phyloP scores from a whole-genome alignment of 2,888 invertebrate genomes.

The Rutpela maculata region DNA sequence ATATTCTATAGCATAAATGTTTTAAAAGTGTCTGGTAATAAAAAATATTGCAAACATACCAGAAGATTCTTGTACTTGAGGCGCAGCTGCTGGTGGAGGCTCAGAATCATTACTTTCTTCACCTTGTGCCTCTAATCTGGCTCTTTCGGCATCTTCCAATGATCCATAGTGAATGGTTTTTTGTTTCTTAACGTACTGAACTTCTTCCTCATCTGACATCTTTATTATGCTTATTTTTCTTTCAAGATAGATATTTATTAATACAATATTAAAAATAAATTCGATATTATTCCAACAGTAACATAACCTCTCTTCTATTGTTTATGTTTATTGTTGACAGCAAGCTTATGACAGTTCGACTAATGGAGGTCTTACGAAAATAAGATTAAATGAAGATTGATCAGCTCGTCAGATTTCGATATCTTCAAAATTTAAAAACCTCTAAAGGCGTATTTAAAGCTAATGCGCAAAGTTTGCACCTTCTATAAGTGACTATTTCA shows the following conservation, averaged over 20 bases:
- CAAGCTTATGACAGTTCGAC: not conserved
- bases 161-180: slow-evolving; percentile 93
- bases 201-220: slow-evolving; percentile 92
- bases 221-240: not conserved
- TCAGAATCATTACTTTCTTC: slow-evolving; percentile 78
- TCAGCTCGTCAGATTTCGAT: too few relatives aligned
- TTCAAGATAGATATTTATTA: not conserved
- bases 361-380: not conserved
- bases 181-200: slow-evolving; percentile 83
- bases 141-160: slow-evolving; percentile 88
- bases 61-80: slow-evolving; percentile 82
- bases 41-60: slow-evolving; percentile 73
- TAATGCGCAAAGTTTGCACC: too few relatives aligned
- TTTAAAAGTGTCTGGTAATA: not conserved
- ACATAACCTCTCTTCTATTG: not conserved
- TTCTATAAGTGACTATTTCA: too few relatives aligned
- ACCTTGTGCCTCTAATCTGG: slow-evolving; percentile 78
- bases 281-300: not conserved
- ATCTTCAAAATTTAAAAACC: too few relatives aligned
- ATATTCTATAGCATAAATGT: slow-evolving; percentile 77
- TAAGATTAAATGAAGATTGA: not conserved
- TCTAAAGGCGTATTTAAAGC: too few relatives aligned
- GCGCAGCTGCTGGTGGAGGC: slow-evolving; percentile 74
- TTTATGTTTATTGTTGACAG: not conserved
- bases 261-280: not conserved